Evolutionary conservation across 2,797 vertebrate species (phyloP).

Genomic region (Denticeps clupeoides): DNA sequence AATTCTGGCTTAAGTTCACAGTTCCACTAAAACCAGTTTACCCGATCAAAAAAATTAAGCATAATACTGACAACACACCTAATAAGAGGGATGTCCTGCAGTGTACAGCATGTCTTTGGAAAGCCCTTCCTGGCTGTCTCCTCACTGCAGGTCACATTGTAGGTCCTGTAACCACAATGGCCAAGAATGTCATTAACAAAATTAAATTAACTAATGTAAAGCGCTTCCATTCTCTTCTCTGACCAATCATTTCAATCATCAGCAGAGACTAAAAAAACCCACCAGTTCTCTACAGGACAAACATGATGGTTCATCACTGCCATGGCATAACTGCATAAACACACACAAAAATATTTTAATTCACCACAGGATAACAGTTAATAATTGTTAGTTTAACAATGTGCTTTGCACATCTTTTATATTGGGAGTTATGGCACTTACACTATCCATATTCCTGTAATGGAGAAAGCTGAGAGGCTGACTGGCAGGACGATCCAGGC

Average conservation of each 20-base stretch:
- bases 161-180: slow-evolving; percentile 56
- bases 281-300: slow-evolving; percentile 92
- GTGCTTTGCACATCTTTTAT: neutral
- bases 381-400: neutral
- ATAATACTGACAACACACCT: slow-evolving; percentile 49
- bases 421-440: slow-evolving; percentile 46
- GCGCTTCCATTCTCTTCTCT: too few species aligned
- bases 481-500: slow-evolving; percentile 90
- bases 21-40: neutral
- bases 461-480: slow-evolving; percentile 87
- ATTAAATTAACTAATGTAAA: too few species aligned
- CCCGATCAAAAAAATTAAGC: neutral
- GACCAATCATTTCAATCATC: too few species aligned
- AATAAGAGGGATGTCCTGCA: slow-evolving; percentile 83
- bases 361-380: neutral
- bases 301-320: slow-evolving; percentile 91
- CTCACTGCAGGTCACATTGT: slow-evolving; percentile 79
- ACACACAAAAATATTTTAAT: slow-evolving; percentile 5
- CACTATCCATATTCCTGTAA: slow-evolving; percentile 95
- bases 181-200: too few species aligned
- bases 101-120: slow-evolving; percentile 82
- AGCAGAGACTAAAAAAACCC: slow-evolving; percentile 21
- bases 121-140: slow-evolving; percentile 72
- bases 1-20: too few species aligned
- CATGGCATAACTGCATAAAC: slow-evolving; percentile 73